Conservation (phyloP, 2,888 invertebrate genomes). For the Dioctria rufipes region DNA sequence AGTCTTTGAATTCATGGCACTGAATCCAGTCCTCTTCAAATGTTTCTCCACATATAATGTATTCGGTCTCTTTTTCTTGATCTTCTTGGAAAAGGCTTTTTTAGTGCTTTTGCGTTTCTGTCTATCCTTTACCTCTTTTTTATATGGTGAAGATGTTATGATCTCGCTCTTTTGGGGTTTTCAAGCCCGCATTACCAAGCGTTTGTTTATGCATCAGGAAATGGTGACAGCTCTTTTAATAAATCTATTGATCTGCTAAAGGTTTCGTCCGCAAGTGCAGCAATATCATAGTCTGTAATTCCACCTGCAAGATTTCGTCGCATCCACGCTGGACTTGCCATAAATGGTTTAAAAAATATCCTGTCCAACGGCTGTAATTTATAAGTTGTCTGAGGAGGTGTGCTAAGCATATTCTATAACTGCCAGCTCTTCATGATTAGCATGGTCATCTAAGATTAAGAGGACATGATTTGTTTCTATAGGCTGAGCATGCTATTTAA, state of each 20-base stretch:
- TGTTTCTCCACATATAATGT: no score
- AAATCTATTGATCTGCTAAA: background rate
- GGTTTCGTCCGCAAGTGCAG: background rate
- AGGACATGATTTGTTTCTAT: background rate
- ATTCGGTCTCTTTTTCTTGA: no score
- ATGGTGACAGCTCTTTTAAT: no score
- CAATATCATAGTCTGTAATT: slow-evolving; percentile 37
- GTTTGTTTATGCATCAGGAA: no score
- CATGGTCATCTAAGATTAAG: background rate
- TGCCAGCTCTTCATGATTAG: background rate
- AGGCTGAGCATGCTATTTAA: background rate
- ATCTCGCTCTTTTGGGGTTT: no score
- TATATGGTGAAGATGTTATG: no score
- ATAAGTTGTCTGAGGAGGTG: background rate
- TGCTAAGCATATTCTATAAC: slow-evolving; percentile 14
- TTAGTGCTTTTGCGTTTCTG: no score
- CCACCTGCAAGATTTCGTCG: slow-evolving; percentile 14
- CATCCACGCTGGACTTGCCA: slow-evolving; percentile 21
- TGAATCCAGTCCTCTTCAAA: no score
- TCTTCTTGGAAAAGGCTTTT: no score
- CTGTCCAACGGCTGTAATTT: slow-evolving; percentile 8
- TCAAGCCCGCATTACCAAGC: no score
- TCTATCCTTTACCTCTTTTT: no score
- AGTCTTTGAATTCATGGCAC: no score
- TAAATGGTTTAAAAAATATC: slow-evolving; percentile 22